Conservation (phyloP, 2,113 vertebrate species). For the Gasterosteus nipponicus region DNA sequence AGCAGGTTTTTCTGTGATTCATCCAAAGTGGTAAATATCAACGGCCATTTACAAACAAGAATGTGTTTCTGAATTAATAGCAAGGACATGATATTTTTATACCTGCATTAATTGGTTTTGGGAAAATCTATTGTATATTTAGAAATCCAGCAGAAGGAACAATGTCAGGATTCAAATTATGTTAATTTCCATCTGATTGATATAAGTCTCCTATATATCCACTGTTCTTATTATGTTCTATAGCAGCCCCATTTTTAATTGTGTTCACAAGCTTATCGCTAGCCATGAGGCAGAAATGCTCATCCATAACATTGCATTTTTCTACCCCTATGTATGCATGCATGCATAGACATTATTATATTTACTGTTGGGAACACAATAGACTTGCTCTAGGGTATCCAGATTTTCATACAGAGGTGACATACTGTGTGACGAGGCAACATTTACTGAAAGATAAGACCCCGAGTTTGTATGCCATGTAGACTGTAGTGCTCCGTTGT, state of each 20-base stretch:
- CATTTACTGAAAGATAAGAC: background rate
- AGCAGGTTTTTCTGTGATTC: background rate
- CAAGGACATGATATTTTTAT: background rate
- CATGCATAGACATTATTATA: background rate
- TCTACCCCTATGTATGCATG: background rate
- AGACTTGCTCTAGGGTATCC: slow-evolving; percentile 1
- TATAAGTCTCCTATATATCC: background rate
- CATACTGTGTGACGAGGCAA: background rate
- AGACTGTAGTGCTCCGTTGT: background rate
- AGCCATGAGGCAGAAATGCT: background rate
- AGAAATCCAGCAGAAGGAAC: background rate
- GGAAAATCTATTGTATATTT: background rate
- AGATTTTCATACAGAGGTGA: slow-evolving; percentile 15
- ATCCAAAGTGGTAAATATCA: background rate
- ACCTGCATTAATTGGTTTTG: background rate
- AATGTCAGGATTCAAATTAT: background rate
- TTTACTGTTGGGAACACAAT: background rate
- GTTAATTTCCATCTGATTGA: background rate
- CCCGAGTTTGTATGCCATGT: background rate
- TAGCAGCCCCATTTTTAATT: background rate
- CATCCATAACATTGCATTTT: slow-evolving; percentile 6
- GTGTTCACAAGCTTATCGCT: background rate
- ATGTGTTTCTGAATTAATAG: background rate
- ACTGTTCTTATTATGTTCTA: background rate
- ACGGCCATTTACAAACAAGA: background rate